Percentiles rank a stretch among this genome's conserved stretches.
These are phyloP conservation scores for Microcebus jonahi DNA, from an alignment of 2,113 vertebrate species.

Conservation along the genomic window DNA sequence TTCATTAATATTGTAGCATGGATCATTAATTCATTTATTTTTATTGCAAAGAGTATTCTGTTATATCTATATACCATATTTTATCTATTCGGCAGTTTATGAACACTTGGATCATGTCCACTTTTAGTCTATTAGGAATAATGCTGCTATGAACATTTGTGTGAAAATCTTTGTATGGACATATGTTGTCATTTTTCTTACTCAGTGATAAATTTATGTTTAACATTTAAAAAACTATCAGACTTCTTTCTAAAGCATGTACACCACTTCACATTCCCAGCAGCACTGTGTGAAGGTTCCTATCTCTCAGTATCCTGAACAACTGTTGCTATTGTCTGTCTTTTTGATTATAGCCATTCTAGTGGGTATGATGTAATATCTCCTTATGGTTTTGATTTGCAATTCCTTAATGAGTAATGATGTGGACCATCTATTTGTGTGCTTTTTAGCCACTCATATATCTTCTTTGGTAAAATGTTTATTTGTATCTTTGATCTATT, in stretches of 20 bases:
- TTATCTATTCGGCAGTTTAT: not conserved
- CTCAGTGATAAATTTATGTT: slow-evolving; percentile 7
- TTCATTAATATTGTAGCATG: not conserved
- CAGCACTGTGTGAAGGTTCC: not conserved
- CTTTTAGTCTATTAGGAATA: not conserved
- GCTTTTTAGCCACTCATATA: not conserved
- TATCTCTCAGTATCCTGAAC: not conserved
- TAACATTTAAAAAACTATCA: slow-evolving; percentile 29
- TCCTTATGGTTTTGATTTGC: not conserved
- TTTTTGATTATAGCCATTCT: not conserved
- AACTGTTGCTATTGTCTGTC: not conserved
- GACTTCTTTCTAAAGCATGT: not conserved
- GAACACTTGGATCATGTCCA: not conserved
- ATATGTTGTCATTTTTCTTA: not conserved
- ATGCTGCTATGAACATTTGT: not conserved
- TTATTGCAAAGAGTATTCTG: not conserved
- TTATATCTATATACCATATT: not conserved
- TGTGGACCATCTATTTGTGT: not conserved
- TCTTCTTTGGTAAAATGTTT: slow-evolving; percentile 25
- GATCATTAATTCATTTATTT: not conserved
- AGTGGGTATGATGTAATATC: not conserved
- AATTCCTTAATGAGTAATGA: not conserved
- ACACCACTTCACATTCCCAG: not conserved
- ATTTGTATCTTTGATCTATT: not conserved
- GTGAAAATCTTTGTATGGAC: not conserved